Conservation (phyloP, 1,140 invertebrate species). For the Bombus breviceps region DNA sequence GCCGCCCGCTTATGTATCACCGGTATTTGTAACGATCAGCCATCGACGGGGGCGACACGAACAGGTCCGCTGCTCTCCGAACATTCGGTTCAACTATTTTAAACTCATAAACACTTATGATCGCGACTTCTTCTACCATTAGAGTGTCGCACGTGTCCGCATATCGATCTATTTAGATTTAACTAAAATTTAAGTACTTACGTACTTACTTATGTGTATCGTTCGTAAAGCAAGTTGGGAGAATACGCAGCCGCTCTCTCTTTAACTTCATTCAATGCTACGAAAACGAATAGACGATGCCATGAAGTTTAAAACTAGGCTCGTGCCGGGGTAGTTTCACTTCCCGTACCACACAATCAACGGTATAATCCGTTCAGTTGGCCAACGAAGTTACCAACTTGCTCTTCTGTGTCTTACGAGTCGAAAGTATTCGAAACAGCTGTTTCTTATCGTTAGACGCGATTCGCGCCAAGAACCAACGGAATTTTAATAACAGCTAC, state of each 20-base stretch:
- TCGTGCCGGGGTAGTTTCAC: slow-evolving; percentile 28
- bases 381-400: slow-evolving; percentile 61
- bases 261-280: not conserved
- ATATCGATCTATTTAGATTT: not conserved
- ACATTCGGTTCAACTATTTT: not conserved
- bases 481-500: not conserved
- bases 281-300: slow-evolving; percentile 27
- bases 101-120: not conserved
- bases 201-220: no score
- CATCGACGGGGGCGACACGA: slow-evolving; percentile 7
- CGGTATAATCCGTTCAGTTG: slow-evolving; percentile 65
- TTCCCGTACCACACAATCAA: slow-evolving; percentile 56
- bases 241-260: not conserved
- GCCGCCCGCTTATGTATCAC: slow-evolving; percentile 40
- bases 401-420: slow-evolving; percentile 21
- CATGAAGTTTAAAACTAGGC: slow-evolving; percentile 57
- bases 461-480: slow-evolving; percentile 14
- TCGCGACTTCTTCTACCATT: not conserved
- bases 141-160: not conserved
- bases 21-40: slow-evolving; percentile 69
- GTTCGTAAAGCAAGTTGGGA: not conserved
- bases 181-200: not conserved
- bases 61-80: not conserved
- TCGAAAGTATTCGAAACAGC: slow-evolving; percentile 49
- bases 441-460: slow-evolving; percentile 49